Percentiles rank a stretch among this genome's conserved stretches.
phyloP scores from a whole-genome alignment of 2,797 vertebrate genomes.

The Acanthopagrus latus region DNA sequence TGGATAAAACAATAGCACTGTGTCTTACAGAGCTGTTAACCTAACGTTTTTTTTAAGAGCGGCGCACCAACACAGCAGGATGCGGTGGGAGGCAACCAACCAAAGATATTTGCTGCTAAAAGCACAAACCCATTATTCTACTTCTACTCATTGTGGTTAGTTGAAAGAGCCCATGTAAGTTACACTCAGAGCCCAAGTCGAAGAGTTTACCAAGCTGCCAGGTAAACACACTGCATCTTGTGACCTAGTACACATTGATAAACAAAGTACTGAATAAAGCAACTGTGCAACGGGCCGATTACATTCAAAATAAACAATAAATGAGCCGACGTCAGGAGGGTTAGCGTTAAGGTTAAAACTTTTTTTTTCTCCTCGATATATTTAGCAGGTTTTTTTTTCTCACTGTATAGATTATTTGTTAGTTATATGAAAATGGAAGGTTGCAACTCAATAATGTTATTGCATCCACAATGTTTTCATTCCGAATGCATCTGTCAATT shows the following conservation, averaged over 20 bases:
- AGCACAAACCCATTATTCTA: neutral
- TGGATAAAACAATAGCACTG: constrained; percentile 26
- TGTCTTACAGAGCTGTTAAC: constrained; percentile 38
- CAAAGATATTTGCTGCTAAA: constrained; percentile 18
- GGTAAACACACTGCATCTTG: neutral
- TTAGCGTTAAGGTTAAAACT: neutral
- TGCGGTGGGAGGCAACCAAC: constrained; percentile 7
- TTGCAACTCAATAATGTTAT: too few species aligned
- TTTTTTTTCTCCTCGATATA: neutral
- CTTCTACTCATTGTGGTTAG: neutral
- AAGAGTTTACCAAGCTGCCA: neutral
- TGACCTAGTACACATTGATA: neutral
- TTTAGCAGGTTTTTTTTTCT: neutral
- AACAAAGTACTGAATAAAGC: neutral
- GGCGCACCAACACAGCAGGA: constrained; percentile 5
- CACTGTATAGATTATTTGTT: neutral
- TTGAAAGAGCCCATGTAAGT: neutral
- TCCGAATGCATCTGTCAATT: too few species aligned
- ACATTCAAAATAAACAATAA: neutral
- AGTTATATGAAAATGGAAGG: neutral
- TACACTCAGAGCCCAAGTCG: too few species aligned
- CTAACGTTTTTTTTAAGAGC: neutral
- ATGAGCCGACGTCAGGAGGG: neutral
- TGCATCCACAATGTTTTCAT: too few species aligned
- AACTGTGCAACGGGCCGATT: neutral